These are phyloP conservation scores for Hyla sarda DNA, from an alignment of 2,113 vertebrate species.

Conservation along the genomic window DNA sequence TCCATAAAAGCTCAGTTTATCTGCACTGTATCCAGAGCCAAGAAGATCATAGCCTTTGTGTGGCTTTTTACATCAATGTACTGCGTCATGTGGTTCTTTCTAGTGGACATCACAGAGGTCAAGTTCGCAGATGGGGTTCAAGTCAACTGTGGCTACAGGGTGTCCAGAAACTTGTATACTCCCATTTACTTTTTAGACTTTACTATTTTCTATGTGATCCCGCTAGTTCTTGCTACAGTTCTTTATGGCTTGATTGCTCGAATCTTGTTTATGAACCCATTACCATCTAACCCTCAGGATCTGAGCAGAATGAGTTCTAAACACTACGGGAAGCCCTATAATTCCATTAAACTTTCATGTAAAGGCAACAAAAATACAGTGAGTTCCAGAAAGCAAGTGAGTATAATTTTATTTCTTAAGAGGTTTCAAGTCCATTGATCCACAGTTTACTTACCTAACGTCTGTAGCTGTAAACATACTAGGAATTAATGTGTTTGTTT, in stretches of 20 bases:
- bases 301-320: constrained; percentile 66
- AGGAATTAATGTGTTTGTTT: neutral
- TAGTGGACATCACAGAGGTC: constrained; percentile 81
- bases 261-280: constrained; percentile 78
- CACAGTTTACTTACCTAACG: neutral
- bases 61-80: constrained; percentile 84
- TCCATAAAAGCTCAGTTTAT: constrained; percentile 83
- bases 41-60: constrained; percentile 79
- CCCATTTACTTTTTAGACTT: constrained; percentile 89
- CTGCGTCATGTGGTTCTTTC: constrained; percentile 87
- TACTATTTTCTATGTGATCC: constrained; percentile 78
- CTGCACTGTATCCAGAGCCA: constrained; percentile 82
- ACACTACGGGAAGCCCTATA: constrained; percentile 68
- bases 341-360: constrained; percentile 66
- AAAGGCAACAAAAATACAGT: constrained; percentile 69
- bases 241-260: constrained; percentile 80
- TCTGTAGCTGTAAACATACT: neutral
- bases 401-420: constrained; percentile 13
- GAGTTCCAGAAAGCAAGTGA: constrained; percentile 82
- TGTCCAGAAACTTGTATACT: constrained; percentile 83
- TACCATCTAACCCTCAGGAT: constrained; percentile 68
- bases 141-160: constrained; percentile 80
- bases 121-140: constrained; percentile 76
- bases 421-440: neutral
- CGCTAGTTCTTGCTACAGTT: constrained; percentile 75